Evolutionary conservation across 1,140 invertebrate genomes (phyloP).

Genomic region (Pseudachorutes palmiensis): DNA sequence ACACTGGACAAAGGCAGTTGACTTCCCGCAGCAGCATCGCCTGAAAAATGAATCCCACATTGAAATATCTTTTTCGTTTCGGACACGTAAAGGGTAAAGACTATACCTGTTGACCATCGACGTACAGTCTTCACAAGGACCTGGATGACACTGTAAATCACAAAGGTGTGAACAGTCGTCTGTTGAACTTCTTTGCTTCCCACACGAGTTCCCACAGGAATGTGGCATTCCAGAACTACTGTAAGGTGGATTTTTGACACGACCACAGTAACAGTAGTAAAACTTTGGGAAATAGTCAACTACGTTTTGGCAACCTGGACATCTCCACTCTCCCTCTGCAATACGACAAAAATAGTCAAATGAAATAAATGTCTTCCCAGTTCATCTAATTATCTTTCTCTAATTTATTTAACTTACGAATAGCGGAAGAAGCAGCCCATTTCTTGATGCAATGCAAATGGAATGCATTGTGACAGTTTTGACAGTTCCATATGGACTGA

Average conservation of each 20-base stretch:
- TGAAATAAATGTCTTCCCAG: constrained; percentile 15
- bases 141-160: constrained; percentile 82
- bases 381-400: constrained; percentile 32
- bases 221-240: constrained; percentile 69
- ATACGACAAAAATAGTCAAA: constrained; percentile 12
- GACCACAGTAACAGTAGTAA: constrained; percentile 78
- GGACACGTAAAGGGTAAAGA: neutral
- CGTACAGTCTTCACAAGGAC: constrained; percentile 71
- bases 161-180: constrained; percentile 70
- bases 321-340: constrained; percentile 73
- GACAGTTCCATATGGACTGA: constrained; percentile 80
- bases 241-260: constrained; percentile 60
- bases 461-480: constrained; percentile 80
- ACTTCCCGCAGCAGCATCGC: constrained; percentile 64
- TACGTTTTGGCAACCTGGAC: constrained; percentile 79
- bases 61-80: constrained; percentile 8
- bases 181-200: constrained; percentile 48
- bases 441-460: constrained; percentile 82
- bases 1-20: constrained; percentile 60
- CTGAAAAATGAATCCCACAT: constrained; percentile 41
- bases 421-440: constrained; percentile 76
- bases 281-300: constrained; percentile 56
- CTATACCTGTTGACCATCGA: constrained; percentile 48
- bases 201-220: constrained; percentile 79
- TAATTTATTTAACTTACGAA: constrained; percentile 47